A percentile compares a stretch with the other conserved stretches of the same genome.
Evolutionary conservation across 2,888 invertebrate species (phyloP).

Genomic region (Urechis unicinctus): DNA sequence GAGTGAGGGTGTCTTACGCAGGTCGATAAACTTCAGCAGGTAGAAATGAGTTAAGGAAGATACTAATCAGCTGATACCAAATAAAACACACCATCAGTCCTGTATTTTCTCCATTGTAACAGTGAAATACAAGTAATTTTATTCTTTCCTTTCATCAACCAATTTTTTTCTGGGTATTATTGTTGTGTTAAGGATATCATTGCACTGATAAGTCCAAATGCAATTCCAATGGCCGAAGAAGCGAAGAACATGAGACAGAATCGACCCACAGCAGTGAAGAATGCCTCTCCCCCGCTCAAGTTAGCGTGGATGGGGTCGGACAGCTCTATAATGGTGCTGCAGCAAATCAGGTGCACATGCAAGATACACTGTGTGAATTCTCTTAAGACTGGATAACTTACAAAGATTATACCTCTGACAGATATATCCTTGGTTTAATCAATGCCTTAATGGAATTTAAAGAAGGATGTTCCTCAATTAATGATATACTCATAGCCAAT

Average conservation of each 20-base stretch:
- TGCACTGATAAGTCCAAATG: constrained; percentile 78
- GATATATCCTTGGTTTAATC: too few species aligned
- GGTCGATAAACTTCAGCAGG: constrained; percentile 88
- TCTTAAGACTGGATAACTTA: too few species aligned
- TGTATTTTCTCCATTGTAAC: too few species aligned
- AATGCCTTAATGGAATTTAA: too few species aligned
- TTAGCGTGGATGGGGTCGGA: constrained; percentile 50
- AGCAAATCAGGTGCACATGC: too few species aligned
- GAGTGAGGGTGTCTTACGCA: constrained; percentile 92
- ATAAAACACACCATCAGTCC: background rate
- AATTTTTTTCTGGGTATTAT: too few species aligned
- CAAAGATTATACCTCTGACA: too few species aligned
- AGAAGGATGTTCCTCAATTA: too few species aligned
- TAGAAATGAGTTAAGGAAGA: constrained; percentile 25
- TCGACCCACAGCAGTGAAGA: constrained; percentile 74
- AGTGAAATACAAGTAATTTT: too few species aligned
- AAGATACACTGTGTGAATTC: too few species aligned
- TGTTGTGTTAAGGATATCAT: constrained; percentile 44
- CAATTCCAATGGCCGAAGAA: constrained; percentile 91
- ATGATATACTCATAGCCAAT: too few species aligned
- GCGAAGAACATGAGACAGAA: constrained; percentile 98
- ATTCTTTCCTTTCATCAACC: too few species aligned
- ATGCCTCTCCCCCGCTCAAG: constrained; percentile 58
- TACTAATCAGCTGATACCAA: background rate
- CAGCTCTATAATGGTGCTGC: constrained; percentile 45